phyloP scores from a whole-genome alignment of 1,140 invertebrate genomes.

The Hylaeus volcanicus region DNA sequence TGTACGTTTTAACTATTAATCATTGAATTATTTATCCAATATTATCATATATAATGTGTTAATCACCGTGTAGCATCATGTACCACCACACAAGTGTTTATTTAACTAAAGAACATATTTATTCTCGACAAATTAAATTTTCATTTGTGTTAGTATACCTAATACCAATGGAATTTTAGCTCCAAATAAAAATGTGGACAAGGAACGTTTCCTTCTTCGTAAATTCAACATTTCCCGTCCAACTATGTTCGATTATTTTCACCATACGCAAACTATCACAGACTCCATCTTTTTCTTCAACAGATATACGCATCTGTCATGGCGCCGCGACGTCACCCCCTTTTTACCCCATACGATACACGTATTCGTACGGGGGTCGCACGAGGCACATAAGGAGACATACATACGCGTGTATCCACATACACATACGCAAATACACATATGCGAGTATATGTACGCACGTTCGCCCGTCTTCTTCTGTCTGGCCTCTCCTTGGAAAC shows the following conservation, averaged over 20 bases:
- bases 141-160: not conserved
- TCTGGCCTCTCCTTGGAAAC: conserved; percentile 69
- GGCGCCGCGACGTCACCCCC: conserved; percentile 61
- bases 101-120: not conserved
- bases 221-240: not conserved
- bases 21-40: too few relatives aligned
- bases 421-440: conserved; percentile 36
- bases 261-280: conserved; percentile 15
- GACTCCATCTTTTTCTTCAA: conserved; percentile 65
- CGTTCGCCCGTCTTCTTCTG: conserved; percentile 58
- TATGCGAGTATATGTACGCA: conserved; percentile 37
- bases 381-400: conserved; percentile 39
- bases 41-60: too few relatives aligned
- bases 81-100: too few relatives aligned
- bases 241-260: not conserved
- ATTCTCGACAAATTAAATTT: not conserved
- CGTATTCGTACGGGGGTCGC: conserved; percentile 54
- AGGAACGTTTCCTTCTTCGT: not conserved
- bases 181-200: not conserved
- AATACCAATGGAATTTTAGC: too few relatives aligned
- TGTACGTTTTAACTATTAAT: too few relatives aligned
- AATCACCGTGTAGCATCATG: too few relatives aligned
- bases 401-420: conserved; percentile 41
- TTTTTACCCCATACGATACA: conserved; percentile 62
- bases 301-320: conserved; percentile 65